Conservation (phyloP, 2,113 vertebrate species). For the Seriola dumerili region DNA sequence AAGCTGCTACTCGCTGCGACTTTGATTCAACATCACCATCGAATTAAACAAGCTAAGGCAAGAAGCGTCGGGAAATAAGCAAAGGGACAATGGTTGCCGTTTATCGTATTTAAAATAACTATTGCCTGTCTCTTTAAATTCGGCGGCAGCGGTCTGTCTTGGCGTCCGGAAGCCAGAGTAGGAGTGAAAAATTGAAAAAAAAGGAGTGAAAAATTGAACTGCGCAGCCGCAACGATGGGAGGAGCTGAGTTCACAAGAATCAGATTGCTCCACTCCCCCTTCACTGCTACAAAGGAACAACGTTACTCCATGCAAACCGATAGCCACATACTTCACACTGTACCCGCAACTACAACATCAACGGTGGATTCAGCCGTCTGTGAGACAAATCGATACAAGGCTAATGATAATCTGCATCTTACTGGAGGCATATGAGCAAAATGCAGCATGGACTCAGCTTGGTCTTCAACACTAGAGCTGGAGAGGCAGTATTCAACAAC, state of each 20-base stretch:
- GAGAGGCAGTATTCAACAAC: neutral
- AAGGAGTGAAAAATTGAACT: slow-evolving; percentile 62
- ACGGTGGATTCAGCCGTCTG: neutral
- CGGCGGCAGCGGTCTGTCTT: slow-evolving; percentile 86
- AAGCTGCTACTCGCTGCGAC: slow-evolving; percentile 74
- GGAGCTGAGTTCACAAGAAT: slow-evolving; percentile 73
- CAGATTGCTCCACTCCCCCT: slow-evolving; percentile 78
- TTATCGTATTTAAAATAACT: slow-evolving; percentile 83
- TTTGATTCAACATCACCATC: slow-evolving; percentile 70
- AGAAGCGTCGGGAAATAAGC: slow-evolving; percentile 66
- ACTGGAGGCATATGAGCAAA: neutral
- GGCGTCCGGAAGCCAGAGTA: slow-evolving; percentile 86
- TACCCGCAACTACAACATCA: neutral
- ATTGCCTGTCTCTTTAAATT: slow-evolving; percentile 89
- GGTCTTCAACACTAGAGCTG: neutral
- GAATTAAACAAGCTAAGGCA: slow-evolving; percentile 37
- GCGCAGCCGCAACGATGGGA: slow-evolving; percentile 76
- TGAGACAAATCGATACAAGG: neutral
- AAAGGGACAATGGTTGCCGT: slow-evolving; percentile 80
- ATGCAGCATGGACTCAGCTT: neutral
- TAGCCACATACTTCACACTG: slow-evolving; percentile 11
- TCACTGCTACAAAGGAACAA: slow-evolving; percentile 79
- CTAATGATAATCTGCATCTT: neutral
- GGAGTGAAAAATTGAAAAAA: slow-evolving; percentile 68
- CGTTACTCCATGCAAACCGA: slow-evolving; percentile 38